Conservation (phyloP, 1,140 invertebrate genomes). For the Bombus waltoni region DNA sequence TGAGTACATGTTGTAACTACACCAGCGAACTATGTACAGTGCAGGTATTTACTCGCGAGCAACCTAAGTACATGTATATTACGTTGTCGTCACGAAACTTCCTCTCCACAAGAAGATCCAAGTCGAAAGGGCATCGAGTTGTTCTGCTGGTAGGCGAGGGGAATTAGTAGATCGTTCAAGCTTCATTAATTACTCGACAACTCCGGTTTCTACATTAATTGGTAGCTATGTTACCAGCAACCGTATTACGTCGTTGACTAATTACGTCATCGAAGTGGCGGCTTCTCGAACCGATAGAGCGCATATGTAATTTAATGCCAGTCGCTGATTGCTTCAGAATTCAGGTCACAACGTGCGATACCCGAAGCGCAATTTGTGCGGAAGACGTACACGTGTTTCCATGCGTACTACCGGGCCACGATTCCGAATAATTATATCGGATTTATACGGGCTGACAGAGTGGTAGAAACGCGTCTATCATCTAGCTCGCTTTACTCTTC, state of each 20-base stretch:
- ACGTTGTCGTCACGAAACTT: slow-evolving; percentile 12
- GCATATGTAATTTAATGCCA: slow-evolving; percentile 65
- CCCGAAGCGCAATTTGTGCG: slow-evolving; percentile 57
- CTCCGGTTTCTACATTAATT: slow-evolving; percentile 49
- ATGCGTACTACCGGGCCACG: slow-evolving; percentile 25
- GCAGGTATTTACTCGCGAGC: not conserved
- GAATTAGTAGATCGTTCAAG: slow-evolving; percentile 30
- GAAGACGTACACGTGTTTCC: slow-evolving; percentile 31
- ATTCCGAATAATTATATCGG: slow-evolving; percentile 51
- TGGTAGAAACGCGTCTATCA: not conserved
- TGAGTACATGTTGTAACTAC: not conserved
- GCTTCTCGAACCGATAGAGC: slow-evolving; percentile 52
- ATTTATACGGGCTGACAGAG: slow-evolving; percentile 22
- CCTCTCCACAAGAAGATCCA: not conserved
- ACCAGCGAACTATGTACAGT: too few species aligned
- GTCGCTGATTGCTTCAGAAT: slow-evolving; percentile 67
- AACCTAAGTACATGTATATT: not conserved
- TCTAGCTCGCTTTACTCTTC: slow-evolving; percentile 4
- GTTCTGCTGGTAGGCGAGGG: not conserved
- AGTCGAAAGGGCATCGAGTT: slow-evolving; percentile 11
- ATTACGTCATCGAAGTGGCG: slow-evolving; percentile 49
- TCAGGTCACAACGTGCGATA: slow-evolving; percentile 63
- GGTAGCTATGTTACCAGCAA: slow-evolving; percentile 58
- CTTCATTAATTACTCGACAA: slow-evolving; percentile 40
- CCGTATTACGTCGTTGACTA: slow-evolving; percentile 58